Evolutionary conservation across 1,140 invertebrate species (phyloP), one percentile per base, ranked within the genome.

Genomic region (Branchinecta lindahli): DNA sequence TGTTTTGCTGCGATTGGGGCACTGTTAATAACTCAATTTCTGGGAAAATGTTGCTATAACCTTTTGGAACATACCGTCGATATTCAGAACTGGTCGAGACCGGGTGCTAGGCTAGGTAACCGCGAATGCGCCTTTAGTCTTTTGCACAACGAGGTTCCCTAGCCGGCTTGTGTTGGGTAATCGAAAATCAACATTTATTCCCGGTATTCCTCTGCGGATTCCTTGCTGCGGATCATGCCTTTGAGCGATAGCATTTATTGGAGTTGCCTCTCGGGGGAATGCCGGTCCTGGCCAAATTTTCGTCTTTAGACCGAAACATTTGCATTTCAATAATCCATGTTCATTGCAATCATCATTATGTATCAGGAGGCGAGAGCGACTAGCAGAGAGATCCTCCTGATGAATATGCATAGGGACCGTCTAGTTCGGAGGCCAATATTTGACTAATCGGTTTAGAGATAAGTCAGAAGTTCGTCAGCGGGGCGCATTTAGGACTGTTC

Each of bases 391-490:
- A 61, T 20, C 52, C 52, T 2, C 12, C 4, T 15, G 12, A 61
- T 61, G 52, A 61, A 61, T 61, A 61, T 61, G 52, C 52, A 61
- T 61, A 61, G 52, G 52, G 12, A 15, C 52, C 52, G 18, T 33
- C 52, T 61, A 1, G 12, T 15, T 61, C 52, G 12, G 52, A 61
- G 52, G 52, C 52, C 52, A 61, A 61, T 61, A 61, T 61, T 61
- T 61, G 52, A 61, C 52, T 61, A 61, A 61, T 61, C 52, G 52
- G 52, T 61, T 61, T 61, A 61, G 52, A 61, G 52, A 61, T 61
- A 61, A 61, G 52, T 61, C 52, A 61, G 52, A 61, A 61, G 52
- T 61, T 61, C 12, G 18, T 15, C 18, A 33, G 33, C 33, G 33
- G 33, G 12, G 18, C 18, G 18, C 18, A 15, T 20, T 15, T 12